phyloP scores from a whole-genome alignment of 2,797 vertebrate genomes.

The Chelon auratus region DNA sequence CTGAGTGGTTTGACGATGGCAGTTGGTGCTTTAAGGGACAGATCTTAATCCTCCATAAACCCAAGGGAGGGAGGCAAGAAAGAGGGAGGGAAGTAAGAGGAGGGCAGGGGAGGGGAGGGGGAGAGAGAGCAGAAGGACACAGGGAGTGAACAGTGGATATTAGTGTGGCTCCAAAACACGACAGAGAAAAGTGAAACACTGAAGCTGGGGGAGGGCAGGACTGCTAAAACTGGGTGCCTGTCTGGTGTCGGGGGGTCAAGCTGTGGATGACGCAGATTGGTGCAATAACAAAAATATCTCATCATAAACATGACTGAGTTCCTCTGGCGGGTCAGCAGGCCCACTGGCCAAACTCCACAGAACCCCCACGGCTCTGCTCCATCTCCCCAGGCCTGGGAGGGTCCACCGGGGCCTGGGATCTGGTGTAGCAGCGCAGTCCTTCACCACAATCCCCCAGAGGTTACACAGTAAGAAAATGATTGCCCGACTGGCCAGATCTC shows the following conservation, averaged over 20 bases:
- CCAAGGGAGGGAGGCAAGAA: slow-evolving; percentile 19
- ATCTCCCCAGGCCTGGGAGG: slow-evolving; percentile 57
- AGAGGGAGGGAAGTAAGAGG: slow-evolving; percentile 18
- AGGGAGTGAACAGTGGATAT: slow-evolving; percentile 65
- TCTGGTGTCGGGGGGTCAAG: slow-evolving; percentile 73
- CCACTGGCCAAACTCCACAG: slow-evolving; percentile 68
- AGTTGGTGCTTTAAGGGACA: slow-evolving; percentile 54
- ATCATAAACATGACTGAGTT: slow-evolving; percentile 79
- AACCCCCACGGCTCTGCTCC: slow-evolving; percentile 62
- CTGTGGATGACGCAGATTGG: slow-evolving; percentile 81
- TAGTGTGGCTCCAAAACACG: slow-evolving; percentile 64
- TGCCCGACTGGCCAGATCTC: slow-evolving; percentile 62
- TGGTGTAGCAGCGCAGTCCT: slow-evolving; percentile 50
- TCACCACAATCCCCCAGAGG: slow-evolving; percentile 65
- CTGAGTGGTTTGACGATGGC: slow-evolving; percentile 51
- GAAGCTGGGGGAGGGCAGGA: slow-evolving; percentile 57
- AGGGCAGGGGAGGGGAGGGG: not conserved
- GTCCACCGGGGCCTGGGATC: slow-evolving; percentile 64
- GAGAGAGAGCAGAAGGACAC: slow-evolving; percentile 28
- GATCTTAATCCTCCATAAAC: slow-evolving; percentile 61
- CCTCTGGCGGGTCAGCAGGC: slow-evolving; percentile 67
- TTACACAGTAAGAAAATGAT: slow-evolving; percentile 39
- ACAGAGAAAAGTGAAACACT: slow-evolving; percentile 55
- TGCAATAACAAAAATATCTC: slow-evolving; percentile 81
- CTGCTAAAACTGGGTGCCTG: slow-evolving; percentile 74